Base-by-base conservation (phyloP, 2,888 invertebrate species). In the Yponomeuta plumbellus region DNA sequence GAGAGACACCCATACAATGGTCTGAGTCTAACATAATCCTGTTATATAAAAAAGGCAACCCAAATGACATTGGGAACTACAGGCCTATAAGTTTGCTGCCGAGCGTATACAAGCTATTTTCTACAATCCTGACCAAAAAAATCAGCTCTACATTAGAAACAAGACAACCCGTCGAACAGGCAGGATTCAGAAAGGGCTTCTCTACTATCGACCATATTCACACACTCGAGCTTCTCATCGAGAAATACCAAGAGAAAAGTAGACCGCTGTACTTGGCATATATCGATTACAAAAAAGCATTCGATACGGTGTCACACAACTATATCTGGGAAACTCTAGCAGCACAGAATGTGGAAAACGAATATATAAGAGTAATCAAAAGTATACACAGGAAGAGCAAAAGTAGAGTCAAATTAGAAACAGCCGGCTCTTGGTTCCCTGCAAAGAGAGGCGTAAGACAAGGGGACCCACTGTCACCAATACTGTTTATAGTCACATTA, bases 151-250 rank as follows among this genome's bases (percentile, higher is more conserved):
- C 13, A 3, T 34, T 67, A 6, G 64, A 67, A 10, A 21, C 11
- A 20, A 8, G 34, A 11, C 67, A 67, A 61, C 67, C 58, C 3
- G 23, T 23, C 21, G 62, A n/a, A n/a, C n/a, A n/a, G n/a, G n/a
- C n/a, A n/a, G n/a, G n/a, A n/a, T n/a, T n/a, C n/a, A n/a, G n/a
- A 56, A 40, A 62, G 63, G 44, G 69, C 11, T 68, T 64, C 21
- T 68, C 67, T 44, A 68, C 70, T 11, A 64, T 66, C 11, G 68
- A 68, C 11, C 70, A 69, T 61, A 69, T 68, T 17, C 68, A 70
- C 34, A 67, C 67, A 5, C n/a, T 70, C 8, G 66, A 69, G 21
- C 65, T 61, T 23, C 26, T 70, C 23, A 69, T 70, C 1, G 66
- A 69, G 57, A 70, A 68, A 61, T 69, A 70, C 34, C 65, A 68